A percentile compares a stretch with the other conserved stretches of the same genome.
Evolutionary conservation across 2,113 vertebrate genomes (phyloP).

Genomic region (Cyphomyrus discorhynchus): DNA sequence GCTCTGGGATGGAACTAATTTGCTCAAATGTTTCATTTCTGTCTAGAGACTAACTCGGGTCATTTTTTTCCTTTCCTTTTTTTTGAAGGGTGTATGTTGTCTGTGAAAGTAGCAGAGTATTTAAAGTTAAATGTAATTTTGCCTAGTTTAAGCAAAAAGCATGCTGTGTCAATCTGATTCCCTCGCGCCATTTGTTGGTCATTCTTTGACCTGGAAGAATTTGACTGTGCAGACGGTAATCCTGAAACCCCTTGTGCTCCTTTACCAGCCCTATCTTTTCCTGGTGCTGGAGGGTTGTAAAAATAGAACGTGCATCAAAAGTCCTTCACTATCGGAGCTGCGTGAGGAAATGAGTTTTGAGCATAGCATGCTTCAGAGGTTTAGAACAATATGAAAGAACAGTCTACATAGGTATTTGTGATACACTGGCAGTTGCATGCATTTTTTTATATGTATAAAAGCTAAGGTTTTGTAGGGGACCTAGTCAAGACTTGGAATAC

Average conservation of each 20-base stretch:
- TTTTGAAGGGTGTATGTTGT: constrained; percentile 65
- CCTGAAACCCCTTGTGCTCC: background rate
- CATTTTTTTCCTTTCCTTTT: constrained; percentile 62
- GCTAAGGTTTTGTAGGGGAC: background rate
- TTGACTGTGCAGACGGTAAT: background rate
- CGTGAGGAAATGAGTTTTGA: background rate
- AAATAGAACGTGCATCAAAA: background rate
- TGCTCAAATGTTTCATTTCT: constrained; percentile 69
- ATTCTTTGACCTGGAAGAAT: background rate
- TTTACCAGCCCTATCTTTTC: background rate
- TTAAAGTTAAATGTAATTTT: constrained; percentile 7
- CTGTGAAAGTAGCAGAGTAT: constrained; percentile 6
- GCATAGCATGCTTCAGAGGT: constrained; percentile 7
- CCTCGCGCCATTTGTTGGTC: background rate
- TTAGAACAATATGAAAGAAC: background rate
- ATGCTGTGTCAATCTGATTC: constrained; percentile 19
- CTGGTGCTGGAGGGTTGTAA: background rate
- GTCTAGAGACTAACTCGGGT: background rate
- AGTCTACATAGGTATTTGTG: background rate
- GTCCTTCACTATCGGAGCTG: background rate
- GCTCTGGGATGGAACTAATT: constrained; percentile 76
- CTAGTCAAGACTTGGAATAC: constrained; percentile 6
- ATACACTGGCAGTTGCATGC: background rate
- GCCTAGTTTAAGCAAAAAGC: constrained; percentile 16
- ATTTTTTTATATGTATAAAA: background rate